A percentile compares a stretch with the other conserved stretches of the same genome.
These are phyloP conservation scores for Nannospalax galili DNA, from an alignment of 2,113 vertebrate species.

Conservation along the genomic window DNA sequence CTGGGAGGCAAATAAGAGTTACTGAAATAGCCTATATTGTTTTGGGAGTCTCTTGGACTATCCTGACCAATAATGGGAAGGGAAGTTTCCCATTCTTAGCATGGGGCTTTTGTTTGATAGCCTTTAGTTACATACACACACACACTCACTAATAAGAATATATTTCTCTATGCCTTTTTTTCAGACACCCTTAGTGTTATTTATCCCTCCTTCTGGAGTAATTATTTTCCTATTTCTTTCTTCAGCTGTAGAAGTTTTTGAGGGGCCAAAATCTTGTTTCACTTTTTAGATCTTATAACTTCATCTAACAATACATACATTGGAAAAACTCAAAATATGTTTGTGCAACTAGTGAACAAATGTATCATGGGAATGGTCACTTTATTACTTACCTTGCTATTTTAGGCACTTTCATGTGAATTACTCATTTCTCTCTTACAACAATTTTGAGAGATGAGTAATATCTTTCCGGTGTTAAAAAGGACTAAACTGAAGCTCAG, in stretches of 20 bases:
- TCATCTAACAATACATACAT: neutral
- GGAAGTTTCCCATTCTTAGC: too few relatives aligned
- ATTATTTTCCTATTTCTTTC: neutral
- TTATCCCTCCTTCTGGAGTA: neutral
- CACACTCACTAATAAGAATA: too few relatives aligned
- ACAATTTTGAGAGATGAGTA: neutral
- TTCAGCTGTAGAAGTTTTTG: neutral
- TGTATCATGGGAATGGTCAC: neutral
- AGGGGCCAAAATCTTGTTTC: neutral
- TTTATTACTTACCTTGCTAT: neutral
- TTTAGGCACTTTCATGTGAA: constrained; percentile 16
- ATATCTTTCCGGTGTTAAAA: neutral
- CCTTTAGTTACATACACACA: too few relatives aligned
- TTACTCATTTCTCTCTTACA: neutral
- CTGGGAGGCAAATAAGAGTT: too few relatives aligned
- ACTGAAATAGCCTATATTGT: too few relatives aligned
- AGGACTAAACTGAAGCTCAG: neutral
- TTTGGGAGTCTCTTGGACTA: too few relatives aligned
- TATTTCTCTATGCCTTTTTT: too few relatives aligned
- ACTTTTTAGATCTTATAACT: constrained; percentile 9
- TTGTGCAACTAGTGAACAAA: constrained; percentile 4
- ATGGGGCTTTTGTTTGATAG: too few relatives aligned
- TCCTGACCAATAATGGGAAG: too few relatives aligned
- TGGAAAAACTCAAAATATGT: neutral
- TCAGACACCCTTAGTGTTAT: too few relatives aligned